phyloP scores from a whole-genome alignment of 2,888 invertebrate genomes.

The Hirtodrosophila histrioides region DNA sequence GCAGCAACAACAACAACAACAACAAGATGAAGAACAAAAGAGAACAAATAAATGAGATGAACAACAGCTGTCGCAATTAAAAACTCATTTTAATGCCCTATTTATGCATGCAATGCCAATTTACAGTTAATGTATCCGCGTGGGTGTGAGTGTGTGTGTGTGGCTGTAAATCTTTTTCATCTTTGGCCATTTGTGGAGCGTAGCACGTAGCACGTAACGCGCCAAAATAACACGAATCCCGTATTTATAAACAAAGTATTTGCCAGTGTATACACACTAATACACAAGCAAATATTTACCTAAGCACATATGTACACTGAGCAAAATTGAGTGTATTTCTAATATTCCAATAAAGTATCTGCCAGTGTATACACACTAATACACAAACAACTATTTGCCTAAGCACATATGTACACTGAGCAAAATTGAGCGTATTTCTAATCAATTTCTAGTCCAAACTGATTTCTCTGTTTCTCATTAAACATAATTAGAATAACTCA shows the following conservation, averaged over 20 bases:
- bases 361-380: slow-evolving; percentile 32
- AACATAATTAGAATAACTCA: too few species aligned
- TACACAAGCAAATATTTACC: slow-evolving; percentile 6
- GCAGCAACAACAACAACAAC: slow-evolving; percentile 25
- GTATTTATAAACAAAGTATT: slow-evolving; percentile 65
- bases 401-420: background rate
- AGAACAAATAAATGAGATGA: slow-evolving; percentile 24
- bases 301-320: slow-evolving; percentile 13
- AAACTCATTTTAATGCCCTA: slow-evolving; percentile 67
- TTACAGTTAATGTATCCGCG: slow-evolving; percentile 32
- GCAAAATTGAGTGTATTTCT: too few species aligned
- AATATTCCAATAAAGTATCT: slow-evolving; percentile 69
- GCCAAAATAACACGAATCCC: slow-evolving; percentile 55
- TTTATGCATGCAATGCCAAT: slow-evolving; percentile 56
- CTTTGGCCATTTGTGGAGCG: slow-evolving; percentile 45
- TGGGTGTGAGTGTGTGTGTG: slow-evolving; percentile 10
- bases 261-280: slow-evolving; percentile 34
- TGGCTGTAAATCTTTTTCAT: slow-evolving; percentile 65
- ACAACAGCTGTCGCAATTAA: slow-evolving; percentile 71
- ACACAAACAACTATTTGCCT: slow-evolving; percentile 5
- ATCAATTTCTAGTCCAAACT: too few species aligned
- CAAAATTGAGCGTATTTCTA: too few species aligned
- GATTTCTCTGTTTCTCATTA: too few species aligned
- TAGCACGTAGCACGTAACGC: slow-evolving; percentile 60
- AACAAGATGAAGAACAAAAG: slow-evolving; percentile 24